Percentiles rank a stretch among this genome's conserved stretches.
Conservation (phyloP, 2,113 vertebrate species). For the Sardina pilchardus region DNA sequence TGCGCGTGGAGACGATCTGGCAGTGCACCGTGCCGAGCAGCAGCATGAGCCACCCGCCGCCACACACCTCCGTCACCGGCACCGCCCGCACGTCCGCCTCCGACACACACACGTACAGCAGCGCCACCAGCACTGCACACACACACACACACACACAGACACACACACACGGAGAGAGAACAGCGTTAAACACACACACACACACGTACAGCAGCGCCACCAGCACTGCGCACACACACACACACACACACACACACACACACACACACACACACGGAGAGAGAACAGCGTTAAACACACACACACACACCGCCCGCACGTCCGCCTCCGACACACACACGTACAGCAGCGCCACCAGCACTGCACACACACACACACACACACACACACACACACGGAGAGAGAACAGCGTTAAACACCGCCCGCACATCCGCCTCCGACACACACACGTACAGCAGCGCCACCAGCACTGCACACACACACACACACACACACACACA, state of each 20-base stretch:
- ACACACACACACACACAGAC: no score
- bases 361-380: no score
- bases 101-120: constrained; percentile 80
- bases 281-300: constrained; percentile 22
- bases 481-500: no score
- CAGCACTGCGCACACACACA: constrained; percentile 52
- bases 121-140: constrained; percentile 81
- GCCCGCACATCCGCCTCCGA: no score
- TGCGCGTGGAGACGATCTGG: constrained; percentile 97
- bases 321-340: constrained; percentile 69
- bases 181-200: constrained; percentile 14
- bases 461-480: no score
- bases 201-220: no score
- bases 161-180: no score
- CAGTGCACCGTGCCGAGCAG: constrained; percentile 97
- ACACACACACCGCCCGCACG: constrained; percentile 84
- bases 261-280: no score
- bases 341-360: constrained; percentile 84
- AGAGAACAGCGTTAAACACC: no score
- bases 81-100: constrained; percentile 78
- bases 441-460: no score
- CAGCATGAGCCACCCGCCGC: constrained; percentile 93
- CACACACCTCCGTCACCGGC: constrained; percentile 91
- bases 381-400: no score
- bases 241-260: no score